Evolutionary conservation across 1,140 invertebrate species (phyloP).

Genomic region (Halyomorpha halys): DNA sequence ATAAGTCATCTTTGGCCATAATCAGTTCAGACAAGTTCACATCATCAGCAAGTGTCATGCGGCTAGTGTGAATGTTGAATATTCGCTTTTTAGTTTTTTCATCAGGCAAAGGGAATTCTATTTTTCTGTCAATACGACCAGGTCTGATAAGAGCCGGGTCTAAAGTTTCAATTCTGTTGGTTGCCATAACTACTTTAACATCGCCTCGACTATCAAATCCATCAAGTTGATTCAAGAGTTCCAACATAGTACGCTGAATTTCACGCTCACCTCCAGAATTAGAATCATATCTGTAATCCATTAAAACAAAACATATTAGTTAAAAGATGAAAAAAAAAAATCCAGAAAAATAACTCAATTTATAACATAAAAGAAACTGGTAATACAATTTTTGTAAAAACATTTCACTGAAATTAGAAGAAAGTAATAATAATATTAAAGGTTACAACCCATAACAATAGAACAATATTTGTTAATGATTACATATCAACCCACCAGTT

Average conservation of each 20-base stretch:
- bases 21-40: constrained; percentile 97
- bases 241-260: constrained; percentile 99
- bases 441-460: background rate
- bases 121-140: constrained; percentile 97
- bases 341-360: background rate
- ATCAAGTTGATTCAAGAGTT: constrained; percentile 96
- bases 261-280: constrained; percentile 99
- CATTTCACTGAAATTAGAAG: no score
- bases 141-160: constrained; percentile 98
- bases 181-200: constrained; percentile 89
- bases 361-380: no score
- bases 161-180: constrained; percentile 97
- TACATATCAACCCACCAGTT: no score
- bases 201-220: constrained; percentile 95
- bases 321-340: background rate
- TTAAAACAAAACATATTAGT: background rate
- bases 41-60: constrained; percentile 95
- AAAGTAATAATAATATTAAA: no score
- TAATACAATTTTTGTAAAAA: no score
- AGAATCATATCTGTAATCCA: constrained; percentile 74
- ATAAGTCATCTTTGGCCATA: constrained; percentile 98
- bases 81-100: constrained; percentile 98
- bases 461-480: no score
- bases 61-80: constrained; percentile 95
- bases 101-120: constrained; percentile 98